phyloP scores from a whole-genome alignment of 2,888 invertebrate species.

The Andrena bicolor region DNA sequence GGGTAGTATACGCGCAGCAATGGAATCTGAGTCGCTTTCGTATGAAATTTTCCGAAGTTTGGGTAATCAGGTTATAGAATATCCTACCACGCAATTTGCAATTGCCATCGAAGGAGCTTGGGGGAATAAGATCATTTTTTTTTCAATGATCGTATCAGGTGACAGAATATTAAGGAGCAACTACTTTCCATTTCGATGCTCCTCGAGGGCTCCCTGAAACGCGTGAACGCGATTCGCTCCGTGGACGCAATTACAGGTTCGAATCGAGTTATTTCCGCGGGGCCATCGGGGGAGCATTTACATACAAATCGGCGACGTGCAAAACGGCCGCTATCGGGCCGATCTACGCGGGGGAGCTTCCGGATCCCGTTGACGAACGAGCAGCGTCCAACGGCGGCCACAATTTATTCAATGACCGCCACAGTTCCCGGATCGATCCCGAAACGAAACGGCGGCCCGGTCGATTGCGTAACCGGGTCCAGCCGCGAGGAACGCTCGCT shows the following conservation, averaged over 20 bases:
- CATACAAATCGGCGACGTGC: slow-evolving; percentile 70
- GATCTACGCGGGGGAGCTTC: slow-evolving; percentile 37
- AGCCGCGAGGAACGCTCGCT: slow-evolving; percentile 38
- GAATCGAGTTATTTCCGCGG: slow-evolving; percentile 71
- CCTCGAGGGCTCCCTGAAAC: background rate
- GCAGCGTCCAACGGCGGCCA: slow-evolving; percentile 50
- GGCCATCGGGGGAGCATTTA: slow-evolving; percentile 63
- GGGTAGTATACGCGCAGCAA: background rate
- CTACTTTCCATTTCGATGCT: background rate
- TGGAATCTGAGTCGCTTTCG: no score
- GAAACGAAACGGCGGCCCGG: slow-evolving; percentile 40
- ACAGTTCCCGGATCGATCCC: slow-evolving; percentile 52
- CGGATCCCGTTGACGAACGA: slow-evolving; percentile 62
- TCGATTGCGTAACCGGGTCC: slow-evolving; percentile 39
- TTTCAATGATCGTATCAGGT: background rate
- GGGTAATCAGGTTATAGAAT: no score
- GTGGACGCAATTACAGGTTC: slow-evolving; percentile 63
- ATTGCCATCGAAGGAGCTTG: no score
- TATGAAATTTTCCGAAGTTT: no score
- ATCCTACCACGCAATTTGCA: no score
- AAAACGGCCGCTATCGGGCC: slow-evolving; percentile 50
- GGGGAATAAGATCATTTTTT: no score
- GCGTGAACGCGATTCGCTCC: background rate
- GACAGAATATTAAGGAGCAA: background rate
- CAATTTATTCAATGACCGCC: slow-evolving; percentile 67